These are phyloP conservation scores for Euspilapteryx auroguttella DNA, from an alignment of 2,888 invertebrate genomes.

Conservation along the genomic window DNA sequence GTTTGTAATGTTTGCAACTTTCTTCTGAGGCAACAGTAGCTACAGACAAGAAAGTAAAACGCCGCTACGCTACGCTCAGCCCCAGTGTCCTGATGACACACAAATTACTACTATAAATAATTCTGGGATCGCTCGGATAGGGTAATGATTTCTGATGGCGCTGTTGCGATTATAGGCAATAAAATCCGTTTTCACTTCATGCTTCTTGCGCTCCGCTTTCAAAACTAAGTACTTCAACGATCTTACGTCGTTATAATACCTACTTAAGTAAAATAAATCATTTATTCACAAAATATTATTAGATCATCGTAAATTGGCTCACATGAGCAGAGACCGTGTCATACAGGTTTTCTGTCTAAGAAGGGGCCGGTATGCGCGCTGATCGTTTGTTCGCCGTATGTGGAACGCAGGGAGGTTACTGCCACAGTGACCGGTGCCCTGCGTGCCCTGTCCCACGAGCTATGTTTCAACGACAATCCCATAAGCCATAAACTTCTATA, in stretches of 20 bases:
- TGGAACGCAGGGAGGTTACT: conserved; percentile 45
- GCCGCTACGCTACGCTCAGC: conserved; percentile 49
- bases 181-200: conserved; percentile 4
- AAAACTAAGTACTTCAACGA: not conserved
- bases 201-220: conserved; percentile 1
- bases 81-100: conserved; percentile 55
- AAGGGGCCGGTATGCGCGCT: conserved; percentile 9
- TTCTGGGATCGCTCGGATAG: conserved; percentile 22
- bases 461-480: not conserved
- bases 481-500: too few relatives aligned
- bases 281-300: too few relatives aligned
- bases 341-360: conserved; percentile 3
- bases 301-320: too few relatives aligned
- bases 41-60: conserved; percentile 63
- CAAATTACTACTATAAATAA: conserved; percentile 44
- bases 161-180: conserved; percentile 7
- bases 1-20: too few relatives aligned
- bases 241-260: too few relatives aligned
- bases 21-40: not conserved
- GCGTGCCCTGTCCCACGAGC: conserved; percentile 4
- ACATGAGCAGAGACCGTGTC: too few relatives aligned
- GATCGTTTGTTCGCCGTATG: conserved; percentile 28
- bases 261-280: too few relatives aligned
- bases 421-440: not conserved
- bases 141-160: conserved; percentile 6